Conservation (phyloP, 2,888 invertebrate species). For the Heliconius sara region DNA sequence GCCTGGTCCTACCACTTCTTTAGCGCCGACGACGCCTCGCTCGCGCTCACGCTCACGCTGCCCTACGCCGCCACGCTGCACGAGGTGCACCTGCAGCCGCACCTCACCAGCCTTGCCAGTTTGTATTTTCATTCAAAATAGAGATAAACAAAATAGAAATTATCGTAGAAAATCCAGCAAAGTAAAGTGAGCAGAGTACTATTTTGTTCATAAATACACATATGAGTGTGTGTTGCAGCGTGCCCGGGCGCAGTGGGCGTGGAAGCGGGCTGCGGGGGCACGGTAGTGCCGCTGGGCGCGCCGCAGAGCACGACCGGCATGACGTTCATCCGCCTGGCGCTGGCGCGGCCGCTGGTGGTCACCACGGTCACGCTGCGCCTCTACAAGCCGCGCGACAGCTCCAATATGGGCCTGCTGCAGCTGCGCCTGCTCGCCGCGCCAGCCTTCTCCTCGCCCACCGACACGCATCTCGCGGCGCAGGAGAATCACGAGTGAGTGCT, state of each 20-base stretch:
- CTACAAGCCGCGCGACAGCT: slow-evolving; percentile 94
- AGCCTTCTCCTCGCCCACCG: slow-evolving; percentile 83
- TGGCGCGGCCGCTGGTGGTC: slow-evolving; percentile 93
- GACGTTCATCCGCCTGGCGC: slow-evolving; percentile 92
- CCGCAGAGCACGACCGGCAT: slow-evolving; percentile 94
- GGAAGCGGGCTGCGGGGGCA: slow-evolving; percentile 92
- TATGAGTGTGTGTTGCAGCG: slow-evolving; percentile 74
- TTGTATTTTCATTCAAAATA: slow-evolving; percentile 52
- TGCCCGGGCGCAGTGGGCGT: slow-evolving; percentile 95
- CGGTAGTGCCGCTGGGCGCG: slow-evolving; percentile 92
- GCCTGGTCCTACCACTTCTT: slow-evolving; percentile 99
- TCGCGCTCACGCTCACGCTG: slow-evolving; percentile 93
- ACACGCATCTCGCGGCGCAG: slow-evolving; percentile 52
- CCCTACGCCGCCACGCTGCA: slow-evolving; percentile 94
- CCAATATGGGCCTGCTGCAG: slow-evolving; percentile 94
- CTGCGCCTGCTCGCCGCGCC: slow-evolving; percentile 93
- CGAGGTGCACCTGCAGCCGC: slow-evolving; percentile 94
- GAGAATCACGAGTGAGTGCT: slow-evolving; percentile 52
- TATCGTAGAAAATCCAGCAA: too few relatives aligned
- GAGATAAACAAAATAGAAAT: too few relatives aligned
- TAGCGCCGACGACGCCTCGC: slow-evolving; percentile 92
- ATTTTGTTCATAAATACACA: neutral
- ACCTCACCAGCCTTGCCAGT: slow-evolving; percentile 92
- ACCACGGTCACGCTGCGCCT: slow-evolving; percentile 89
- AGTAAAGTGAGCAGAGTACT: neutral